Conservation (phyloP, 1,140 invertebrate genomes). For the Ips typographus region DNA sequence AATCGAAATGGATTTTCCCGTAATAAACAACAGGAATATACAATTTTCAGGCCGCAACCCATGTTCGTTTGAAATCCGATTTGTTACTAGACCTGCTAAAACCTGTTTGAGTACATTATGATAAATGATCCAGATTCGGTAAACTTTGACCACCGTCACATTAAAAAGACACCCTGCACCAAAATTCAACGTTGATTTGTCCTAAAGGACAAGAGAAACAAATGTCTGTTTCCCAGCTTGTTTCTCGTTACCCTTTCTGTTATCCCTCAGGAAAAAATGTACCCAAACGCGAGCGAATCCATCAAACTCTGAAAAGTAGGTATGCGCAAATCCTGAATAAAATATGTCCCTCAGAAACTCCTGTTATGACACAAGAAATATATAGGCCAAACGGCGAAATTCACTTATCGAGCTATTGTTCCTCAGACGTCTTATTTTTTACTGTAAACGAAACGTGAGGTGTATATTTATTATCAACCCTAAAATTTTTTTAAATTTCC, state of each 20-base stretch:
- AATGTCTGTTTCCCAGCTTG: background rate
- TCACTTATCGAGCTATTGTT: background rate
- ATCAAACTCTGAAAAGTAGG: conserved; percentile 15
- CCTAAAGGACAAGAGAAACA: conserved; percentile 8
- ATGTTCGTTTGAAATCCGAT: background rate
- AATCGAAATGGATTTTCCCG: background rate
- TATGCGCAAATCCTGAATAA: conserved; percentile 15
- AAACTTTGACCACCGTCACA: background rate
- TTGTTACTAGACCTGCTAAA: background rate
- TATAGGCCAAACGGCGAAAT: conserved; percentile 7
- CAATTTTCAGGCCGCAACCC: background rate
- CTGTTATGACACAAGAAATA: conserved; percentile 16
- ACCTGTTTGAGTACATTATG: background rate
- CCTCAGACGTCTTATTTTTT: no score
- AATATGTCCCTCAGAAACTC: conserved; percentile 14
- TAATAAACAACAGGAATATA: conserved; percentile 5
- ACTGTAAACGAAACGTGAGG: no score
- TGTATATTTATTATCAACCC: no score
- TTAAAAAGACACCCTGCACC: background rate
- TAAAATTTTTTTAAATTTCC: no score
- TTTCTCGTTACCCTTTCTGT: conserved; percentile 10
- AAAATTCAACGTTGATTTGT: background rate
- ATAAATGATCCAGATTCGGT: background rate
- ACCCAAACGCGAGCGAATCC: conserved; percentile 11
- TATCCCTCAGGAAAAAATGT: conserved; percentile 16